Evolutionary conservation across 2,113 vertebrate genomes (phyloP), one percentile per base, ranked within the genome.

Genomic region (Carassius gibelio): DNA sequence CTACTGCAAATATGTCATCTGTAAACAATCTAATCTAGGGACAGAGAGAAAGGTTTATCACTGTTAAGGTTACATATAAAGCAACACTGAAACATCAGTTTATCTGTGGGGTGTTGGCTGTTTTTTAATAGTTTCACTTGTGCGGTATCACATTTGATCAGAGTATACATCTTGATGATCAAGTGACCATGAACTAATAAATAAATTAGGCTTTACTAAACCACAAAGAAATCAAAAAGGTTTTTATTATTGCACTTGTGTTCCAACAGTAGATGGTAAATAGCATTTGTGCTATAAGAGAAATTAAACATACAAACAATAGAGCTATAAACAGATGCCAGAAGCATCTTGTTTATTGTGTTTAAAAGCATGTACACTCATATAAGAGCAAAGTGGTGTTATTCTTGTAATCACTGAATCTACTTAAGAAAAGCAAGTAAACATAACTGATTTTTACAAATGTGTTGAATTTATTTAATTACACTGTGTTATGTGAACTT

Each of bases 1-100:
- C 71, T 26, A 23, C 71, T 48, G 71, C 5, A 45, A 75, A 75
- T 50, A 75, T 14, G 71, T 48, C 71, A 48, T 38, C 10, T 23
- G 38, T 74, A 74, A 74, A 74, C 10, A 74, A 23, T 48, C 38
- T 74, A 74, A 74, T 74, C 17, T 71, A 71, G 61, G 61, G 2
- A n/a, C 36, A 2, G 69, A 45, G 21, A 72, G 69, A 72, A n/a
- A 45, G 1, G 36, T 72, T 72, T 36, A 69, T 69, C 66, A 10
- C 42, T 2, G 42, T 45, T 45, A 8, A 42, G 42, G 42, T 8
- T 42, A 2, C 1, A 15, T 34, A 2, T 69, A 36, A 69, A 17
- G 66, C 30, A 9, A 68, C 15, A 8, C 36, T 42, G 34, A 21
- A 71, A 21, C 68, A 21, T 4, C 19, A 42, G 68, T 8, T 21